Percentiles rank a stretch among this genome's conserved stretches.
phyloP scores from a whole-genome alignment of 2,888 invertebrate species.

The Emesis furor region DNA sequence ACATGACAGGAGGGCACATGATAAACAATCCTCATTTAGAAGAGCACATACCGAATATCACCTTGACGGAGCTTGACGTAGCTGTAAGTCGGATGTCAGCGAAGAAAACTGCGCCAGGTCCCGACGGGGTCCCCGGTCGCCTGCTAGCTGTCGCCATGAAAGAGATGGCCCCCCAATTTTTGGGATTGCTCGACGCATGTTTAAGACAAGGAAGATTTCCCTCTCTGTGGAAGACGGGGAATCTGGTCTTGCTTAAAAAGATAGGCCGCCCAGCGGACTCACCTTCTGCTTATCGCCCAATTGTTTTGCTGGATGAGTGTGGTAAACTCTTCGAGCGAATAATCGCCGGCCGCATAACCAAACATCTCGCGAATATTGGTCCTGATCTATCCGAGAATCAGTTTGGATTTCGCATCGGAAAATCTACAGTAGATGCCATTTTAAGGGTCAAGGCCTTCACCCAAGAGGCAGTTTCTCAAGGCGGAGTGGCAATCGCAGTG shows the following conservation, averaged over 20 bases:
- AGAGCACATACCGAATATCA: background rate
- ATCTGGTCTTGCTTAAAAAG: background rate
- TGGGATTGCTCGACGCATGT: constrained; percentile 2
- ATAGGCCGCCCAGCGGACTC: background rate
- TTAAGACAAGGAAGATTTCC: constrained; percentile 13
- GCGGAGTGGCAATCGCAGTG: background rate
- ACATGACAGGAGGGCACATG: background rate
- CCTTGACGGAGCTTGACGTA: background rate
- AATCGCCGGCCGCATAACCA: background rate
- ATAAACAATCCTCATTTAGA: background rate
- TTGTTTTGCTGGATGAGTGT: constrained; percentile 1
- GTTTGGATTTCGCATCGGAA: background rate
- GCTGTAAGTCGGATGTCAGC: background rate
- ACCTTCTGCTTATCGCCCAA: background rate
- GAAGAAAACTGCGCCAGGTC: constrained; percentile 38
- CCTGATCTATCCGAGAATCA: background rate
- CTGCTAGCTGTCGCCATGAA: constrained; percentile 6
- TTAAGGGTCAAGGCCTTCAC: background rate
- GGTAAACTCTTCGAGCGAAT: constrained; percentile 11
- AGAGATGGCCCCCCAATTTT: constrained; percentile 7
- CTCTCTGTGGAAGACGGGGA: constrained; percentile 13
- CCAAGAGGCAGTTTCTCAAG: background rate
- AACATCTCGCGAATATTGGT: background rate
- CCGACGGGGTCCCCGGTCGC: constrained; percentile 18
- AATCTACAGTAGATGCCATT: background rate